These are phyloP conservation scores for Ferdinandea cuprea DNA, from an alignment of 2,888 invertebrate species.

Conservation along the genomic window DNA sequence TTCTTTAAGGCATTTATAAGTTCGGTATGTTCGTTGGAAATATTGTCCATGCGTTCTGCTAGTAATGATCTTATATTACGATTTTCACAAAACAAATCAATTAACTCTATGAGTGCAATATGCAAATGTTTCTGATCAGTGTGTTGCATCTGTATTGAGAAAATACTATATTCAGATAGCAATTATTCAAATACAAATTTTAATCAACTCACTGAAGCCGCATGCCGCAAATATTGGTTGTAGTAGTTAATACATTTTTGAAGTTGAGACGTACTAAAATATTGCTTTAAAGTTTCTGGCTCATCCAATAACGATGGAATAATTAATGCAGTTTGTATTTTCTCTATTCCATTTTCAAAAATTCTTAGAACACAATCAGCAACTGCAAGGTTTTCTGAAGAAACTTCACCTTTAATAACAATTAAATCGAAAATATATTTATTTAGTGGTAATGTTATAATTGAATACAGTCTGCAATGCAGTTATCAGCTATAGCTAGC, in stretches of 20 bases:
- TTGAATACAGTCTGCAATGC: slow-evolving; percentile 20
- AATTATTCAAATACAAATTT: background rate
- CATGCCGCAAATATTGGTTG: slow-evolving; percentile 62
- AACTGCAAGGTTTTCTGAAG: slow-evolving; percentile 76
- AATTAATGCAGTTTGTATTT: slow-evolving; percentile 75
- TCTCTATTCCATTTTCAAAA: slow-evolving; percentile 75
- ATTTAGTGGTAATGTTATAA: background rate
- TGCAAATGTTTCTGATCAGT: slow-evolving; percentile 8
- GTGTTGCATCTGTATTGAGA: slow-evolving; percentile 27
- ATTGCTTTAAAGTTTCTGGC: slow-evolving; percentile 54
- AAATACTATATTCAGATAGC: background rate
- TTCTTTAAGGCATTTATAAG: slow-evolving; percentile 33
- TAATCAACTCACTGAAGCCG: slow-evolving; percentile 17
- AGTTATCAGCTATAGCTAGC: slow-evolving; percentile 28
- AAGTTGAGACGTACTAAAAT: slow-evolving; percentile 66
- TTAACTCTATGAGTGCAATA: slow-evolving; percentile 53
- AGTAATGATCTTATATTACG: slow-evolving; percentile 27
- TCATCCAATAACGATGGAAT: slow-evolving; percentile 76
- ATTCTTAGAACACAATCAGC: slow-evolving; percentile 76
- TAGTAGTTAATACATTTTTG: slow-evolving; percentile 64
- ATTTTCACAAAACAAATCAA: slow-evolving; percentile 67
- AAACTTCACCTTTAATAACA: slow-evolving; percentile 60
- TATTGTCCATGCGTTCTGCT: slow-evolving; percentile 8
- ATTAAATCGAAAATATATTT: background rate
- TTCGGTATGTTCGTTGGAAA: slow-evolving; percentile 7